Percentiles rank a stretch among this genome's conserved stretches.
Conservation (phyloP, 2,113 vertebrate species). For the Emydura subglobosa region DNA sequence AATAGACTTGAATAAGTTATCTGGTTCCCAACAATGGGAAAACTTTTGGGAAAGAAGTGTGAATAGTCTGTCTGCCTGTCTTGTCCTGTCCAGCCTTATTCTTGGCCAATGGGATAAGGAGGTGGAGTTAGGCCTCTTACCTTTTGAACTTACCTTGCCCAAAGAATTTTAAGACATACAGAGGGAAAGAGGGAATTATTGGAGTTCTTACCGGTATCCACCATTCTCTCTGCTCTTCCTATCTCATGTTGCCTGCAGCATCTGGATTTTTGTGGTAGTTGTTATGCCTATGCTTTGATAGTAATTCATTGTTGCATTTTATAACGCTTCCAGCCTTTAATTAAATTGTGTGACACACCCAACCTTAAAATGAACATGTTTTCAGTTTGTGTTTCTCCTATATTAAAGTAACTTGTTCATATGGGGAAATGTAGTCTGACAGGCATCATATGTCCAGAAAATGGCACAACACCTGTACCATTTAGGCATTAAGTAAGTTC, state of each 20-base stretch:
- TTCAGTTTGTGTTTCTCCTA: neutral
- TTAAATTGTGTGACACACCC: fast-evolving
- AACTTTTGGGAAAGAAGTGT: neutral
- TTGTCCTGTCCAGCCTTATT: neutral
- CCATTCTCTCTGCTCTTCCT: neutral
- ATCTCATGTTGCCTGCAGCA: neutral
- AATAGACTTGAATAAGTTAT: neutral
- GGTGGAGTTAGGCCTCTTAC: too few relatives aligned
- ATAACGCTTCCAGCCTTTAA: neutral
- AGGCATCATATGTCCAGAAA: neutral
- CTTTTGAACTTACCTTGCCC: neutral
- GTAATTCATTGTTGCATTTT: neutral
- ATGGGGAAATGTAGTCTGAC: neutral
- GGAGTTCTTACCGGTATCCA: neutral
- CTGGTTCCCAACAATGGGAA: neutral
- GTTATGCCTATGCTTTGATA: neutral
- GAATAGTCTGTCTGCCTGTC: neutral
- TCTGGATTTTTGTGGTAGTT: neutral
- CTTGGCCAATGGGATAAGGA: neutral
- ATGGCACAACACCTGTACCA: neutral
- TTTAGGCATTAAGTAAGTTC: neutral
- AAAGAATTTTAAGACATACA: fast-evolving
- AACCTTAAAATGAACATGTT: neutral
- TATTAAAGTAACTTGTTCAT: fast-evolving
- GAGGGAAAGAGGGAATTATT: neutral